Base-by-base conservation (phyloP, 2,888 invertebrate genomes). In the Aporophyla nigra region DNA sequence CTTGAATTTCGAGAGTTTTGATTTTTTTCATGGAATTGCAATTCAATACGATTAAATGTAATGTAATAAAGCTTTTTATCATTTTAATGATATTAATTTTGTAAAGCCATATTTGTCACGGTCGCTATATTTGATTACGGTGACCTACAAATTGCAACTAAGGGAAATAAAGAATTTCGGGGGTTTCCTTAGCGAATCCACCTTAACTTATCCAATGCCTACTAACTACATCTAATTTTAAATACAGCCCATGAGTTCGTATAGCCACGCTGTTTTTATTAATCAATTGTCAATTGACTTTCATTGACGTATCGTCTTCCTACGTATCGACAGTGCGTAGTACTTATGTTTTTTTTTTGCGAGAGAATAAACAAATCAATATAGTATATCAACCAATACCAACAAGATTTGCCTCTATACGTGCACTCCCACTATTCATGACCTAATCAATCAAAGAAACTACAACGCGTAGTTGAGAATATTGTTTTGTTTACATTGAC, bases 401-500 rank as follows among this genome's bases (percentile, higher is more conserved):
- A 71, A 71, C 56, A 2, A 58, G 33, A 33, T 33, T 59, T 59
- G 16, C 49, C 40, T 24, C 24, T 49, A 53, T 33, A 46, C n/a
- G 24, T 51, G 54, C 33, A 61, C 12, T 19, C 5, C 49, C 62
- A 77, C 76, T n/a, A 61, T 49, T 73, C 70, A 84, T 24, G 58
- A 68, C 24, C 74, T 51, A 74, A 63, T 68, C 70, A 81, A 81
- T 85, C 54, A 67, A 54, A 43, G 51, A 33, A 53, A 51, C 58
- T 51, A 9, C n/a, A 71, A 1, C 5, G n/a, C 27, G 40, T 65
- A 49, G 49, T 59, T 66, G 24, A 21, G 24, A 27, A 71, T 61
- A 76, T 83, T 73, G 62, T 61, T 82, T 56, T 82, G 69, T 76
- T 82, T 81, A 51, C 62, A 54, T 46, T 53, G 12, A 16, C 5